A percentile compares a stretch with the other conserved stretches of the same genome.
phyloP scores from a whole-genome alignment of 2,797 vertebrate genomes.

The Lepus oiostolus region DNA sequence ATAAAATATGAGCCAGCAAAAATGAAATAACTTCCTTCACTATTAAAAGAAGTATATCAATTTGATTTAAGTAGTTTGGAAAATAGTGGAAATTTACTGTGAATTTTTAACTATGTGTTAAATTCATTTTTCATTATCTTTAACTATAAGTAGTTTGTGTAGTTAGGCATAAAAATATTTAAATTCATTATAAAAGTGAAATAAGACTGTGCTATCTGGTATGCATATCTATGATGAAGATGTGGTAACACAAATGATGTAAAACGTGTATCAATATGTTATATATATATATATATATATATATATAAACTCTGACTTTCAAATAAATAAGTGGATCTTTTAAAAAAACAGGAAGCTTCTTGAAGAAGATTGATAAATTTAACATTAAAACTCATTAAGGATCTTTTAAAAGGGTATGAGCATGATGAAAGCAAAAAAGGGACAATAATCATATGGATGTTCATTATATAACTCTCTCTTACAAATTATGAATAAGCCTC shows the following conservation, averaged over 20 bases:
- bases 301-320: too few species aligned
- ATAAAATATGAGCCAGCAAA: neutral
- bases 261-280: neutral
- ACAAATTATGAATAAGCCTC: neutral
- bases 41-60: conserved; percentile 5
- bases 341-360: neutral
- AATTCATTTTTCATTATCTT: neutral
- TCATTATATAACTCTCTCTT: neutral
- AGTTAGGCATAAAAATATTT: neutral
- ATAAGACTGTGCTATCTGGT: neutral
- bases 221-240: neutral
- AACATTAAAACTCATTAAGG: neutral
- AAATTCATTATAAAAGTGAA: conserved; percentile 18
- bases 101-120: neutral
- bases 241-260: neutral
- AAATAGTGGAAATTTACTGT: neutral
- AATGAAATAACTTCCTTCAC: neutral
- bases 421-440: neutral
- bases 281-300: too few species aligned
- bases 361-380: neutral
- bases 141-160: neutral
- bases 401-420: neutral
- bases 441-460: neutral
- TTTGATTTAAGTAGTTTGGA: neutral
- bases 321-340: too few species aligned